Base-by-base conservation (phyloP, 2,113 vertebrate species). In the Corvus moneduloides region DNA sequence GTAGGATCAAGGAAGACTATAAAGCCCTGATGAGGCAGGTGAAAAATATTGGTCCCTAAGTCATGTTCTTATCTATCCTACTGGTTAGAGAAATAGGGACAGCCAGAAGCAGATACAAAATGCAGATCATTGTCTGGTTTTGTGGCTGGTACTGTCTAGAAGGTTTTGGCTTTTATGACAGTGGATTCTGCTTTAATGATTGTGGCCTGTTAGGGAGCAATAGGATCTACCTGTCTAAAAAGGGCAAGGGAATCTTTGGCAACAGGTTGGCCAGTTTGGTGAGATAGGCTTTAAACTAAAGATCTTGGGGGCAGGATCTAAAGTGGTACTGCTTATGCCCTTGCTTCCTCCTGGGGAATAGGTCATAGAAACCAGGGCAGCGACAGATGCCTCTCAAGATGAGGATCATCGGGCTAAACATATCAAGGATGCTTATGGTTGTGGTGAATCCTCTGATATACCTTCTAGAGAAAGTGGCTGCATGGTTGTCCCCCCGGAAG, bases 91-190 rank as follows among this genome's bases (percentile, higher is more conserved):
- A 86, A 43, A 67, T 4, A 44, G 27, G 22, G 27, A 21, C 20
- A 51, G 20, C 32, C 35, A 58, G 44, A 76, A 43, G 17, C 17
- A 59, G 35, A 26, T 30, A 26, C 48, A 43, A 51, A 35, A 11
- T 41, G 26, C 32, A 59, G 32, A 44, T 76, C 10, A 14, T 16
- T 2, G 8, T 58, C 21, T 51, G 2, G 1, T 51, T 67, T 35
- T 0, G 0, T 52, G 46, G 9, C 63, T 52, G 6, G 22, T 3
- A 2, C 33, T 0, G 0, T 52, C 17, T 35, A 32, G 55, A 35
- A 30, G 37, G 15, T 46, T 68, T 68, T 59, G 32, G 11, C 17
- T 76, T 51, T 44, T 68, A 27, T 58, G 52, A 43, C 10, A 32
- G 26, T 35, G 13, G 17, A 9, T 32, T 76, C 26, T 51, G 9